phyloP scores from a whole-genome alignment of 2,797 vertebrate genomes.

The Galago senegalensis region DNA sequence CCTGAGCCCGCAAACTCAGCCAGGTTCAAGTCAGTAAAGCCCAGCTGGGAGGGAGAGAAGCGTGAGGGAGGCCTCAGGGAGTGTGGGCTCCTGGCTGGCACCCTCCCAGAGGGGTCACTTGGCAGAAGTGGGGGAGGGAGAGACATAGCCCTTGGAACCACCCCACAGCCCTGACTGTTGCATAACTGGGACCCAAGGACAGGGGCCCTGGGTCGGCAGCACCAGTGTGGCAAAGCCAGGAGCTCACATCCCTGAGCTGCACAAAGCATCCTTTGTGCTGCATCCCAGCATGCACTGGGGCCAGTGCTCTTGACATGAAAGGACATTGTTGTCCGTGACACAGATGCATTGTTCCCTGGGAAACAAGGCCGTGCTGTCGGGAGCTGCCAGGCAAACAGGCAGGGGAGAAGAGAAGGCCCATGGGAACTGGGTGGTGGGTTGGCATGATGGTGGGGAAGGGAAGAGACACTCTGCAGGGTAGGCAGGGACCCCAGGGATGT shows the following conservation, averaged over 20 bases:
- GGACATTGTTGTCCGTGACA: constrained; percentile 88
- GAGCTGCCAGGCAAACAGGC: constrained; percentile 50
- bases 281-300: constrained; percentile 86
- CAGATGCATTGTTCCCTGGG: constrained; percentile 82
- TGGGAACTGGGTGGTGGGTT: constrained; percentile 59
- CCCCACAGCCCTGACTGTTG: constrained; percentile 71
- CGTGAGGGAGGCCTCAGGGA: background rate
- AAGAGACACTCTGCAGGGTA: background rate
- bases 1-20: constrained; percentile 98
- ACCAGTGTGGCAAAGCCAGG: constrained; percentile 87
- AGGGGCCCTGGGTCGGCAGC: constrained; percentile 82
- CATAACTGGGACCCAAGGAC: constrained; percentile 89
- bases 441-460: background rate
- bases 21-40: constrained; percentile 98
- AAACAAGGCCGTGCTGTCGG: constrained; percentile 80
- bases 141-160: background rate
- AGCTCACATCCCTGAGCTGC: constrained; percentile 83
- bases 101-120: constrained; percentile 49
- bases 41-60: constrained; percentile 91
- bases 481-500: background rate
- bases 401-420: constrained; percentile 20
- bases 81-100: background rate
- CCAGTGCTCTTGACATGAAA: constrained; percentile 87
- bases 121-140: fast-evolving
- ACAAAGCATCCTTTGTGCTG: constrained; percentile 88